Evolutionary conservation across 2,888 invertebrate genomes (phyloP), one percentile per base, ranked within the genome.

Genomic region (Dasysyrphus tricinctus): DNA sequence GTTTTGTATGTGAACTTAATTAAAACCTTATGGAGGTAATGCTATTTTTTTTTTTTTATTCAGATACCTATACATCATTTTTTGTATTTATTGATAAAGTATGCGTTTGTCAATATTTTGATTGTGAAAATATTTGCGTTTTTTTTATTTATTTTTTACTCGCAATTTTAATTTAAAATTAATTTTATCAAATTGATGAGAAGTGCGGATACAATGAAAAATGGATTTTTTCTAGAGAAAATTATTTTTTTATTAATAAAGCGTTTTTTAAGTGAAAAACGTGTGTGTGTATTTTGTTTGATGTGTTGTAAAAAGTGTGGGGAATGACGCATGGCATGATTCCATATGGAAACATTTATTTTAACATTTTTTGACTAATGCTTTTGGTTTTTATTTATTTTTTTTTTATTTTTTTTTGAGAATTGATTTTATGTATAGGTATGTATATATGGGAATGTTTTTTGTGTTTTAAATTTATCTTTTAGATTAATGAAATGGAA

Each of bases 71-170:
- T 6, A n/a, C 1, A 24, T 24, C 1, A n/a, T 34, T 51, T 49
- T 42, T 47, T 47, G 49, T 39, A 44, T 75, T 39, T 59, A 19
- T 61, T 37, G 5, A 6, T n/a, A 39, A 7, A 2, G 44, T 47
- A 49, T 54, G 73, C 61, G 47, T 74, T 51, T 70, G 81, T 81
- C 81, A 81, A 77, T 63, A 78, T 81, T 80, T 85, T 65, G 69
- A 78, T 74, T 69, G 67, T 32, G 54, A 24, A 85, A 76, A 39
- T 76, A 32, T 69, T 77, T 77, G 72, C 32, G 56, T 80, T 63
- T 47, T 11, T 16, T n/a, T 42, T 51, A 14, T 39, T 39, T 32
- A 63, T 16, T 39, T 32, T 19, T 65, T n/a, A n/a, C n/a, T 11
- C 61, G 67, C 7, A 44, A 44, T 79, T 78, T 75, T 85, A 81